Base-by-base conservation (phyloP, 1,140 invertebrate genomes). In the Pseudomyrmex gracilis region DNA sequence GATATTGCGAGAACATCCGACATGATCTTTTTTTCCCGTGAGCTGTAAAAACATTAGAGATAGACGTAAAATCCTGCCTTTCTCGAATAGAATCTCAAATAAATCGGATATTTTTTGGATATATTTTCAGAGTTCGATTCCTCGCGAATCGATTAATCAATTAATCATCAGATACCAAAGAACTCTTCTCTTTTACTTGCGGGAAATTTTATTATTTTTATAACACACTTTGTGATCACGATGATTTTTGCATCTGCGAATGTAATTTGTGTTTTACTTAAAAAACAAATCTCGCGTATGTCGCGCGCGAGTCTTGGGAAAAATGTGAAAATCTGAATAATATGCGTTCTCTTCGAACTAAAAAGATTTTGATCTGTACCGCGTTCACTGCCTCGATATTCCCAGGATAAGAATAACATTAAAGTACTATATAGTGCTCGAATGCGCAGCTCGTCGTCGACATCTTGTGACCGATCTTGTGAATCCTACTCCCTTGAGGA, bases 401-500 rank as follows among this genome's bases (percentile, higher is more conserved):
- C 15, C 0, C 3, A 15, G 73, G 20, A 53, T 7, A n/a, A 76
- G 15, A 1, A 64, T 76, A 13, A 67, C 53, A 77, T 20, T 66
- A 20, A 77, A 12, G n/a, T 47, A 77, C 53, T 77, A 53, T 77
- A 53, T 20, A 45, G 10, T 8, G 58, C 20, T 66, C 22, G 22
- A 24, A 76, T 66, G 47, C 20, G 47, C 61, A 60, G 43, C 55
- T 73, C 34, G 17, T 73, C 55, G 13, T n/a, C 12, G 22, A 34
- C n/a, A 12, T 45, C 66, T 76, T 67, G 47, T 67, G 47, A 67
- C 12, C 60, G 20, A 8, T 24, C 34, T 34, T 34, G 47, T 76
- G 34, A 43, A 64, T 0, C 45, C 15, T 15, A 8, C 15, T 74
- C 3, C 12, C 73, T 76, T 53, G n/a, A n/a, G 43, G 47, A 53